Percentiles rank a stretch among this genome's conserved stretches.
These are phyloP conservation scores for Lepeophtheirus salmonis DNA, from an alignment of 1,140 invertebrate genomes.

Conservation along the genomic window DNA sequence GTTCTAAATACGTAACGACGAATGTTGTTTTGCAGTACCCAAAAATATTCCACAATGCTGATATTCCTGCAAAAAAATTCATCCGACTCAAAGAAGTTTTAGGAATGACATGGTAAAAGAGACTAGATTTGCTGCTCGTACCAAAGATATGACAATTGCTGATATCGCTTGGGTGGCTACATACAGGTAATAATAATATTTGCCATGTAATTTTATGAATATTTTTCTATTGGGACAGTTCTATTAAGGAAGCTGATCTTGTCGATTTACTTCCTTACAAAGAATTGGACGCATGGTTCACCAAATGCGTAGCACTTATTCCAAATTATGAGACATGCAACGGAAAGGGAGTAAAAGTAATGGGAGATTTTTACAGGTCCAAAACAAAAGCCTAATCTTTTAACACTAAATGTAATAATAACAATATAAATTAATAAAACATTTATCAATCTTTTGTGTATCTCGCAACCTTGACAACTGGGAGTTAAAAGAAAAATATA, in stretches of 20 bases:
- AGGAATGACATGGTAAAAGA: background rate
- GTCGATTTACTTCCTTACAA: background rate
- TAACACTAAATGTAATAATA: too few relatives aligned
- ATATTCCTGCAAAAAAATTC: too few relatives aligned
- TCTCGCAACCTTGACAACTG: too few relatives aligned
- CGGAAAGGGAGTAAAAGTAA: background rate
- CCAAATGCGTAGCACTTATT: background rate
- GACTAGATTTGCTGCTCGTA: background rate
- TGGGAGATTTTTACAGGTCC: slow-evolving; percentile 4
- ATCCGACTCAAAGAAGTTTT: background rate
- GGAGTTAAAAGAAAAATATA: too few relatives aligned
- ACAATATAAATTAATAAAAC: too few relatives aligned
- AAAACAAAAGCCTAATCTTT: too few relatives aligned
- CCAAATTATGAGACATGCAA: too few relatives aligned
- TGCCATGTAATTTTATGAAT: background rate
- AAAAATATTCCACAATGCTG: background rate
- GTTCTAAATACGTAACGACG: too few relatives aligned
- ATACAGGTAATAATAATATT: background rate
- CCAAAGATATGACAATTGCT: background rate
- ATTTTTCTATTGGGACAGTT: background rate
- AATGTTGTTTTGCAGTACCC: background rate
- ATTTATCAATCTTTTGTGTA: too few relatives aligned
- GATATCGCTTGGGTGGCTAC: background rate
- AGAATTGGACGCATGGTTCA: slow-evolving; percentile 1
- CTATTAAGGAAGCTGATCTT: background rate